Evolutionary conservation across 1,140 invertebrate species (phyloP), one percentile per base, ranked within the genome.

Genomic region (Ctenoplectra terminalis): DNA sequence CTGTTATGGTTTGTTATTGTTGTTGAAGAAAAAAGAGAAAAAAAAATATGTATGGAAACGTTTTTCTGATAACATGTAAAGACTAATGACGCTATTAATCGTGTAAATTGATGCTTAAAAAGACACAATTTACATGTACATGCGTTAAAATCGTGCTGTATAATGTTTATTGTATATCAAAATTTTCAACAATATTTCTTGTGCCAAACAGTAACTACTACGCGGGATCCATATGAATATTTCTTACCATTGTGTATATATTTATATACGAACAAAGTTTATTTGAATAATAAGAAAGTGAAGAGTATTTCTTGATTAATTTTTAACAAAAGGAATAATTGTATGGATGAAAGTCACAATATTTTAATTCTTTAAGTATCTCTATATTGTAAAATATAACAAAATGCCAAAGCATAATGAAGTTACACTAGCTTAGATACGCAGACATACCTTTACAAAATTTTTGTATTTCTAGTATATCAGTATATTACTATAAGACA

Each of bases 351-450:
- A 58, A 69, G 60, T 82, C 66, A 79, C 48, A 15, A 54, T 78
- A 82, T 73, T 56, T 58, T 86, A 77, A 82, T 85, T 72, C 34
- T 78, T 67, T 79, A 79, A 83, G 69, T 63, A 86, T 74, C 56
- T 78, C 81, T 85, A 71, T 82, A 67, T 81, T 81, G 67, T 69
- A 64, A 82, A 70, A 58, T 86, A 70, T 74, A 74, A 86, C 71
- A 74, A 67, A 79, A 87, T 86, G 84, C 85, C 84, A 87, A 87
- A 86, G 85, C 70, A 75, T 79, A 87, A 86, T 71, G 78, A 79
- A 83, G 70, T 87, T 86, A 85, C 80, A 79, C 81, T 83, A 69
- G 61, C 34, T 87, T 83, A 83, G 26, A 82, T 40, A 78, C 66
- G 73, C 72, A 67, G n/a, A 63, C 70, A 73, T 63, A 81, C 61